phyloP scores from a whole-genome alignment of 92 coral and sea anemone genomes.

The Zoanthus sansibaricus region DNA sequence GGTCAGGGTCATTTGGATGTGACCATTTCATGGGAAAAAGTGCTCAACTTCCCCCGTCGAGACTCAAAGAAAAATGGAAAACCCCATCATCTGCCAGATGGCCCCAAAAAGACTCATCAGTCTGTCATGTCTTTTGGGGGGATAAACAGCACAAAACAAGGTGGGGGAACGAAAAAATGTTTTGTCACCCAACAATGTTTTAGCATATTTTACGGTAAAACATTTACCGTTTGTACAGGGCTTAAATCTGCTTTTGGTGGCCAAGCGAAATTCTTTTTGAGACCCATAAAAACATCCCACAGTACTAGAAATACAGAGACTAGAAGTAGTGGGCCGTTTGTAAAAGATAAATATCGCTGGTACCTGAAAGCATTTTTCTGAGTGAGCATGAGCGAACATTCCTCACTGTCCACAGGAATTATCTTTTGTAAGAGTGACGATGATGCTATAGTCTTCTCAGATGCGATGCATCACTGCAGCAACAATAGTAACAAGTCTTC shows the following conservation, averaged over 20 bases:
- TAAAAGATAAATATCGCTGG: conserved; percentile 48
- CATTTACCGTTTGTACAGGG: too few species aligned
- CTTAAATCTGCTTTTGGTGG: conserved; percentile 57
- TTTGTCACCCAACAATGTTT: too few species aligned
- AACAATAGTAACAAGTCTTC: not conserved
- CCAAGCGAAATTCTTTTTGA: conserved; percentile 62
- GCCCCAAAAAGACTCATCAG: too few species aligned
- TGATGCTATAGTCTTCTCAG: conserved; percentile 37
- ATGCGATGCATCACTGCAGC: conserved; percentile 38
- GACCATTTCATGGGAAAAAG: too few species aligned
- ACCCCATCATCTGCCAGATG: too few species aligned
- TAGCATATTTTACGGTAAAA: too few species aligned
- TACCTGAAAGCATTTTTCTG: conserved; percentile 52
- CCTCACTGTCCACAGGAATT: conserved; percentile 48
- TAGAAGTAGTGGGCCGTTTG: conserved; percentile 26
- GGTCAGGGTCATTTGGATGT: too few species aligned
- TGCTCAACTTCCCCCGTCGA: too few species aligned
- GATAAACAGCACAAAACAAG: too few species aligned
- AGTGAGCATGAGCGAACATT: conserved; percentile 48
- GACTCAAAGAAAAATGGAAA: too few species aligned
- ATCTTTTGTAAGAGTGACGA: conserved; percentile 44
- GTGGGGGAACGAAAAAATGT: too few species aligned
- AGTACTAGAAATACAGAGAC: conserved; percentile 49
- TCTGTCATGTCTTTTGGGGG: too few species aligned
- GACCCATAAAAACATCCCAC: conserved; percentile 59